Evolutionary conservation across 2,888 invertebrate genomes (phyloP).

Genomic region (Ceramica pisi): DNA sequence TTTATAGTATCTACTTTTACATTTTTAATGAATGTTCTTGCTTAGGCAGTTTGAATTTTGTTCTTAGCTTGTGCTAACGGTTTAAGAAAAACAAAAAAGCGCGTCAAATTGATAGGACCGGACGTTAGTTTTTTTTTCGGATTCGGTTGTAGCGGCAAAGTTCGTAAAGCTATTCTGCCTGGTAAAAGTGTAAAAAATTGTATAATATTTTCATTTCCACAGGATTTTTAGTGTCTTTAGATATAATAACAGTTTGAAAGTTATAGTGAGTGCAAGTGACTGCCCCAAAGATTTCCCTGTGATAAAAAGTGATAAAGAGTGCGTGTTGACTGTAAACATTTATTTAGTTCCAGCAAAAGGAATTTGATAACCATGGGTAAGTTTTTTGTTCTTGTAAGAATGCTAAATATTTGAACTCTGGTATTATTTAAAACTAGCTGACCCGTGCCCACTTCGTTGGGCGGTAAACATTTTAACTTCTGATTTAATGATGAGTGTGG

Average conservation of each 20-base stretch:
- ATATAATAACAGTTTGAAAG: slow-evolving; percentile 12
- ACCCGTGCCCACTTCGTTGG: no score
- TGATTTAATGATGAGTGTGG: no score
- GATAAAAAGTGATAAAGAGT: slow-evolving; percentile 56
- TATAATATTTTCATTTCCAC: background rate
- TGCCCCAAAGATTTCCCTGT: slow-evolving; percentile 50
- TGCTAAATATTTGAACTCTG: background rate
- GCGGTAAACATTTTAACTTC: no score
- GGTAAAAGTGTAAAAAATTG: background rate
- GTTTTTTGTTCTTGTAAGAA: slow-evolving; percentile 15
- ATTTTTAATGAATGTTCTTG: slow-evolving; percentile 25
- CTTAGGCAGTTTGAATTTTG: slow-evolving; percentile 17
- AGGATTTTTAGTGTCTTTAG: slow-evolving; percentile 21
- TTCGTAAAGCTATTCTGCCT: background rate
- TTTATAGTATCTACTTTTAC: slow-evolving; percentile 41
- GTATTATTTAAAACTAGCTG: background rate
- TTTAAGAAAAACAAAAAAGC: slow-evolving; percentile 15
- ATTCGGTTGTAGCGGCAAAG: slow-evolving; percentile 8
- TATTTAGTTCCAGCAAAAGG: slow-evolving; percentile 36
- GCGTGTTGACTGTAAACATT: slow-evolving; percentile 47
- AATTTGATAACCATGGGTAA: slow-evolving; percentile 67
- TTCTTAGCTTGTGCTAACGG: slow-evolving; percentile 12
- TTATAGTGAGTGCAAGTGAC: slow-evolving; percentile 35
- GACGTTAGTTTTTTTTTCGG: slow-evolving; percentile 2
- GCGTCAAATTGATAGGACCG: slow-evolving; percentile 14